A percentile compares a stretch with the other conserved stretches of the same genome.
phyloP scores from a whole-genome alignment of 2,888 invertebrate genomes.

The Dryadula phaetusa region DNA sequence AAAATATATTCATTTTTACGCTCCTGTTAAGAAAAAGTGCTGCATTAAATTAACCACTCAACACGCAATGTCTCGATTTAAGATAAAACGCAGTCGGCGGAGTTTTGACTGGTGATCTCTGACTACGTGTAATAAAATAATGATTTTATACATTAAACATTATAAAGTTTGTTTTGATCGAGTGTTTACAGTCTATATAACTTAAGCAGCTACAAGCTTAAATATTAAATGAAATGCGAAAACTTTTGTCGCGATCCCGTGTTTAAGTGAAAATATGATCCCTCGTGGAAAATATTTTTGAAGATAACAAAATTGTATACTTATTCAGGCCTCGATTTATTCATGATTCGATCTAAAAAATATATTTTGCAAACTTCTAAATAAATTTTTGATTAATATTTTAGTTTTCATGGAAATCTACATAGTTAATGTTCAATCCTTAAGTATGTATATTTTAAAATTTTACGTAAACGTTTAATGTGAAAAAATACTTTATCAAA shows the following conservation, averaged over 20 bases:
- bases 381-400: neutral
- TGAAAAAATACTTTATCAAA: no score
- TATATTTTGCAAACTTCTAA: neutral
- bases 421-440: no score
- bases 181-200: conserved; percentile 48
- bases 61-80: no score
- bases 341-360: conserved; percentile 4
- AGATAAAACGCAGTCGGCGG: no score
- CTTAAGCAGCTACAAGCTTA: conserved; percentile 44
- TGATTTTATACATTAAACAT: neutral
- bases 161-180: conserved; percentile 36
- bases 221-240: conserved; percentile 53
- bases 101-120: no score
- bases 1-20: no score
- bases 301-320: conserved; percentile 43
- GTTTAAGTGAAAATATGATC: conserved; percentile 50
- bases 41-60: no score
- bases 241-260: conserved; percentile 48
- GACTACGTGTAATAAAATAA: neutral
- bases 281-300: conserved; percentile 48
- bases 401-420: neutral
- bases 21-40: no score
- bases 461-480: no score
- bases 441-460: no score
- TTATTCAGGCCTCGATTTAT: conserved; percentile 4